These are phyloP conservation scores for Syngnathus scovelli DNA, from an alignment of 2,113 vertebrate species.

Conservation along the genomic window DNA sequence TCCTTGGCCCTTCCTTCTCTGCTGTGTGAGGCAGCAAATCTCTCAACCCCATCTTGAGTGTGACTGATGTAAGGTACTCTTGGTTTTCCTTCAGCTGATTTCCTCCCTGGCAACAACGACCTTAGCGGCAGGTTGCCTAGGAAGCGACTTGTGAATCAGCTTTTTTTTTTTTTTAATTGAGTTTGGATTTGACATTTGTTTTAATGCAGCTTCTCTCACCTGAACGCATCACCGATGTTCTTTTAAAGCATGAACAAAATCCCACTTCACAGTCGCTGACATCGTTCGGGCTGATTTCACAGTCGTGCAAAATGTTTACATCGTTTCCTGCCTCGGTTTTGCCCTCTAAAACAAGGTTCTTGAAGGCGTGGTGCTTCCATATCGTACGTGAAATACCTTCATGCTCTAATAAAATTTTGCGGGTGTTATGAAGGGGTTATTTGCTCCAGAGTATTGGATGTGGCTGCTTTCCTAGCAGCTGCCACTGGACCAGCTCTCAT, in stretches of 20 bases:
- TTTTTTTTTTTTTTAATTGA: background rate
- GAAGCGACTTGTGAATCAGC: background rate
- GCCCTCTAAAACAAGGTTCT: background rate
- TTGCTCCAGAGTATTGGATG: background rate
- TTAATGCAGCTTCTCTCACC: background rate
- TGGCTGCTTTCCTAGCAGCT: conserved; percentile 6
- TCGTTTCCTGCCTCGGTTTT: background rate
- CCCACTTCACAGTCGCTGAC: background rate
- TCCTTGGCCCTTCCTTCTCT: background rate
- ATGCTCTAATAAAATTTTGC: background rate
- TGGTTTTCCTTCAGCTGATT: background rate
- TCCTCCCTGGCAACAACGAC: background rate
- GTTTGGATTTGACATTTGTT: background rate
- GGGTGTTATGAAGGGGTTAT: background rate
- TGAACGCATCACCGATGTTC: background rate
- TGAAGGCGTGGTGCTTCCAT: background rate
- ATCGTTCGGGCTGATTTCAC: background rate
- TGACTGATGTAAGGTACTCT: background rate
- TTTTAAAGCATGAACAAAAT: background rate
- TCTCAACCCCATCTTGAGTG: background rate
- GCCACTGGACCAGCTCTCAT: conserved; percentile 1
- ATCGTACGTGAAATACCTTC: background rate
- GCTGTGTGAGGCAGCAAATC: background rate
- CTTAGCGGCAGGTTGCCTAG: background rate
- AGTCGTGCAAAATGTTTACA: background rate